phyloP scores from a whole-genome alignment of 2,113 vertebrate genomes.

The Octodon degus region DNA sequence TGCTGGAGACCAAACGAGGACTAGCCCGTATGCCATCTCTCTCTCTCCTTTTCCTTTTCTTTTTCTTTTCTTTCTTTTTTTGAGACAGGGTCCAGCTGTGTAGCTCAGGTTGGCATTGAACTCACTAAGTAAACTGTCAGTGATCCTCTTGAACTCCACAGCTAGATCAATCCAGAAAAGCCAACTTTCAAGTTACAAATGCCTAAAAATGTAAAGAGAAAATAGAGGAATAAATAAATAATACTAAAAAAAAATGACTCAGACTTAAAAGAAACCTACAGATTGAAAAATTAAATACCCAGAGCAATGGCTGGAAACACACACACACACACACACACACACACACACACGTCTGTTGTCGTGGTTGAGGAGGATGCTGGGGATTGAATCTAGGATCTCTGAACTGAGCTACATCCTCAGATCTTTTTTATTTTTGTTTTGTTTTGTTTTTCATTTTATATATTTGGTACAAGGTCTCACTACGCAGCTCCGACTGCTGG shows the following conservation, averaged over 20 bases:
- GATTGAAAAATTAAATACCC: neutral
- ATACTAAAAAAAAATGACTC: neutral
- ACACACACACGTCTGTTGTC: neutral
- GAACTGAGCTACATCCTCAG: neutral
- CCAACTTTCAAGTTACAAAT: constrained; percentile 14
- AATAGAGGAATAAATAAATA: neutral
- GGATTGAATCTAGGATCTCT: neutral
- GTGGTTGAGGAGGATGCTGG: neutral
- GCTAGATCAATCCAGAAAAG: neutral
- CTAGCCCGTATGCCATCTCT: neutral
- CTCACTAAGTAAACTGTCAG: neutral
- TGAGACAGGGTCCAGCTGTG: neutral
- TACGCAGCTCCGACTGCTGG: too few species aligned
- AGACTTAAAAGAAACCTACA: neutral
- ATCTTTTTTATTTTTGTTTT: neutral
- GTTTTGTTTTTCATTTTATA: too few species aligned
- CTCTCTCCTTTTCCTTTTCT: neutral
- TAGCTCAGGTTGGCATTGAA: neutral
- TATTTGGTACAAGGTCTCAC: too few species aligned
- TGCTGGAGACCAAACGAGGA: neutral
- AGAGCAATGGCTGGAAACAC: neutral
- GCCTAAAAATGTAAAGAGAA: neutral
- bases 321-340: neutral
- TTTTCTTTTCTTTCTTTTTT: neutral
- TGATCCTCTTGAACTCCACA: neutral